Percentiles rank a stretch among this genome's conserved stretches.
These are phyloP conservation scores for Montipora cactus DNA, from an alignment of 64 coral and sea anemone species.

Conservation along the genomic window DNA sequence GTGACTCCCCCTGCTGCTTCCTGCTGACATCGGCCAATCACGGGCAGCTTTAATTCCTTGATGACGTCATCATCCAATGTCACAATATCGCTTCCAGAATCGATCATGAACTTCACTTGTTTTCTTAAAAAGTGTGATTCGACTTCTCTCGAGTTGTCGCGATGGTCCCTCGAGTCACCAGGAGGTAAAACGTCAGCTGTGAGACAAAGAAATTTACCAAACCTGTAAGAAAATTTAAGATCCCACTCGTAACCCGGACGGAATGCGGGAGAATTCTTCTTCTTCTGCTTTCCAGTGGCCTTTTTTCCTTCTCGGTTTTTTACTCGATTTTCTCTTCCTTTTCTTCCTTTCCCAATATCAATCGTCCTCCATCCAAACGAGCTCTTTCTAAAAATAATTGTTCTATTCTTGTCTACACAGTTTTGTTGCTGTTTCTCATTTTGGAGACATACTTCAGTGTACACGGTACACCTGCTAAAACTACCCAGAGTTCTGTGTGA, in stretches of 20 bases:
- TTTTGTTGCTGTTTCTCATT: background rate
- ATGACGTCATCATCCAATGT: slow-evolving; percentile 59
- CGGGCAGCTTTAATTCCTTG: slow-evolving; percentile 25
- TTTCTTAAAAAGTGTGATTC: background rate
- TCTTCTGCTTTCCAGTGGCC: background rate
- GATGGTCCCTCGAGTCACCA: background rate
- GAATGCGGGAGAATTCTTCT: background rate
- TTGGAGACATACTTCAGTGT: background rate
- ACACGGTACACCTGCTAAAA: background rate
- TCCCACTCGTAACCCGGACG: slow-evolving; percentile 33
- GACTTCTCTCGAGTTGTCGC: slow-evolving; percentile 10
- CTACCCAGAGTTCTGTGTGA: background rate
- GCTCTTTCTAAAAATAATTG: background rate
- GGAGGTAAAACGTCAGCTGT: slow-evolving; percentile 64
- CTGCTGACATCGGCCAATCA: slow-evolving; percentile 43
- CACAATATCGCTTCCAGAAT: slow-evolving; percentile 76
- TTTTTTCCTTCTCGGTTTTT: background rate
- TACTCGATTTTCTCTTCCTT: background rate
- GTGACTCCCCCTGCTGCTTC: slow-evolving; percentile 17
- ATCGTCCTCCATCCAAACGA: background rate
- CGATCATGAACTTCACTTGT: slow-evolving; percentile 63
- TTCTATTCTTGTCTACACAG: background rate
- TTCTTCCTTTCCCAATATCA: background rate
- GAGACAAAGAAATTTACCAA: slow-evolving; percentile 84
- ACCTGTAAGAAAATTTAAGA: slow-evolving; percentile 59